Evolutionary conservation across 2,888 invertebrate species (phyloP).

Genomic region (Lissonota sp.): DNA sequence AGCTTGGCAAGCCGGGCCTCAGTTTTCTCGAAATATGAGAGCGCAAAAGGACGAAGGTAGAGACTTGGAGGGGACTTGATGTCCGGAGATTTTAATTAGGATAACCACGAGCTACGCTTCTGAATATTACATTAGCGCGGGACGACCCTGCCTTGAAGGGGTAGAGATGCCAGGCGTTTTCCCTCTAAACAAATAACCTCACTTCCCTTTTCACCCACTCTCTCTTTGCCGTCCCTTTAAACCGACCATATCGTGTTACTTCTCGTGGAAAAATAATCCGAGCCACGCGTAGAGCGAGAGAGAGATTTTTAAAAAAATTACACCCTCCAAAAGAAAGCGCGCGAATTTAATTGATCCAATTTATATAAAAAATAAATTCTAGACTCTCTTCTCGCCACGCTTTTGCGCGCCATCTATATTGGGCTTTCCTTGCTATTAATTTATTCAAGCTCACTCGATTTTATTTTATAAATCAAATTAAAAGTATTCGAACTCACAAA

Average conservation of each 20-base stretch:
- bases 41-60: conserved; percentile 4
- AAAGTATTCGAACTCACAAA: too few relatives aligned
- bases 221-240: conserved; percentile 30
- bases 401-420: background rate
- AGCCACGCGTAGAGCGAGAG: background rate
- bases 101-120: conserved; percentile 72
- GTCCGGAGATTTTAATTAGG: conserved; percentile 77
- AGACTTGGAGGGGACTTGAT: conserved; percentile 52
- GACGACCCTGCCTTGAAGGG: conserved; percentile 44
- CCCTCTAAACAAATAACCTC: conserved; percentile 67
- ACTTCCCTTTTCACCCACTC: conserved; percentile 15
- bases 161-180: conserved; percentile 42
- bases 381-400: background rate
- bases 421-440: background rate
- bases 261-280: conserved; percentile 9
- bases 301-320: conserved; percentile 1
- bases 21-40: conserved; percentile 41
- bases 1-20: conserved; percentile 32
- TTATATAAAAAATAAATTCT: background rate
- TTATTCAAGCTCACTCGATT: background rate
- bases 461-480: too few relatives aligned
- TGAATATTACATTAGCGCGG: conserved; percentile 73
- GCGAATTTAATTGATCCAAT: conserved; percentile 22
- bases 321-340: conserved; percentile 6
- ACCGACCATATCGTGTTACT: conserved; percentile 25